Evolutionary conservation across 2,888 invertebrate genomes (phyloP), one percentile per base, ranked within the genome.

Genomic region (Microplitis deprimator): DNA sequence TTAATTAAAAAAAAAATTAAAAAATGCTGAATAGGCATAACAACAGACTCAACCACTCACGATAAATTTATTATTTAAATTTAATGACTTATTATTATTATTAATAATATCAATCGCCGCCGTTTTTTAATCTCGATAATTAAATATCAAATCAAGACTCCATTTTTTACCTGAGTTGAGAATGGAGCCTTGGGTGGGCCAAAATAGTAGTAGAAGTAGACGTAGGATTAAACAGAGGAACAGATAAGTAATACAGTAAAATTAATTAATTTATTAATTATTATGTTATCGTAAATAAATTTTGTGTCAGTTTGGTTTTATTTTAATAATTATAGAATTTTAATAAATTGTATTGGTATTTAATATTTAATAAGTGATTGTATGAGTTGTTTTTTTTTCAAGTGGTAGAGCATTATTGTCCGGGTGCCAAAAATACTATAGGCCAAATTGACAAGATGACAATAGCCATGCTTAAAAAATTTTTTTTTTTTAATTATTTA

Each of bases 181-280:
- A 93, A 95, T 94, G 93, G 95, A 94, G 94, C 94, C 94, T 94
- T 94, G 93, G 92, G 92, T 93, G 92, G 86, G 94, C 92, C 92
- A 92, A 93, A 92, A 92, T 91, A 88, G 88, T 88, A 83, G 88
- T 87, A 85, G 88, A 86, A 88, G 88, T 88, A 87, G 88, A 85
- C 86, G 88, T 87, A 87, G 88, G 85, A 82, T 85, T 79, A 84
- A 88, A 88, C 88, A 88, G 86, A 88, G 85, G 86, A 88, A 89
- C 83, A 89, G 83, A 87, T 83, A 84, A 84, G 80, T 82, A n/a
- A 4, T 76, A 68, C 60, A 75, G 29, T 70, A n/a, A 1, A 69
- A 50, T 77, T 62, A 70, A 73, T 74, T 73, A 29, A 67, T 76
- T 61, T 68, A 39, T 78, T 61, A 64, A 69, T 65, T 68, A 38